Conservation (phyloP, 2,113 vertebrate genomes). For the Pongo abelii region DNA sequence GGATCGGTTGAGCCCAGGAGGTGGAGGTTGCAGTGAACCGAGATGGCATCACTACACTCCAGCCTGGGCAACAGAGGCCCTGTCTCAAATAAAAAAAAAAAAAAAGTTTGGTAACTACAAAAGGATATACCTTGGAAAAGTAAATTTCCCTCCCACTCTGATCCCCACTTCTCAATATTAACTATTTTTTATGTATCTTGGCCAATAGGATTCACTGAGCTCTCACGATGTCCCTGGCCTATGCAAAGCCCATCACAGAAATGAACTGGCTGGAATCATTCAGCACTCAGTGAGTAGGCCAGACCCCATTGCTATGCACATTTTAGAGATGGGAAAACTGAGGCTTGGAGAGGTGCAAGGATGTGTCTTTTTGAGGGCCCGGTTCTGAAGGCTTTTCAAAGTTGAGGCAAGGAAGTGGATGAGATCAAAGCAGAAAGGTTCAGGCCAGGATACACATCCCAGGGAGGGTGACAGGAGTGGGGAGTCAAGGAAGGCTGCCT, state of each 20-base stretch:
- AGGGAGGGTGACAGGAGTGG: neutral
- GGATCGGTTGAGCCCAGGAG: no score
- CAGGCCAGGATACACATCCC: neutral
- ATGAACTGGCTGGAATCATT: neutral
- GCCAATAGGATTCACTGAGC: neutral
- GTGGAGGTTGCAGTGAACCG: no score
- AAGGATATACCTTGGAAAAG: neutral
- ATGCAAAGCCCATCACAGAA: neutral
- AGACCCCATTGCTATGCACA: neutral
- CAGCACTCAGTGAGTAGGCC: neutral
- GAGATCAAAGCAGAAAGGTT: neutral
- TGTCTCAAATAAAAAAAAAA: neutral
- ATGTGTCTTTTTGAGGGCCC: neutral
- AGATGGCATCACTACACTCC: no score
- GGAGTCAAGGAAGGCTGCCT: neutral
- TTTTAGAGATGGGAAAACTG: neutral
- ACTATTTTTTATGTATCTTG: neutral
- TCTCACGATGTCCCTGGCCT: neutral
- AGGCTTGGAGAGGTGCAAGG: neutral
- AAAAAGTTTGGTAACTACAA: neutral
- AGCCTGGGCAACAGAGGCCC: no score
- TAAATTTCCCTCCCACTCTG: neutral
- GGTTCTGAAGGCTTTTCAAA: constrained; percentile 22
- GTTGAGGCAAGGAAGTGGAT: neutral
- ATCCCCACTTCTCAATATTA: neutral